Conservation (phyloP, 2,888 invertebrate species). For the Encarsia formosa region DNA sequence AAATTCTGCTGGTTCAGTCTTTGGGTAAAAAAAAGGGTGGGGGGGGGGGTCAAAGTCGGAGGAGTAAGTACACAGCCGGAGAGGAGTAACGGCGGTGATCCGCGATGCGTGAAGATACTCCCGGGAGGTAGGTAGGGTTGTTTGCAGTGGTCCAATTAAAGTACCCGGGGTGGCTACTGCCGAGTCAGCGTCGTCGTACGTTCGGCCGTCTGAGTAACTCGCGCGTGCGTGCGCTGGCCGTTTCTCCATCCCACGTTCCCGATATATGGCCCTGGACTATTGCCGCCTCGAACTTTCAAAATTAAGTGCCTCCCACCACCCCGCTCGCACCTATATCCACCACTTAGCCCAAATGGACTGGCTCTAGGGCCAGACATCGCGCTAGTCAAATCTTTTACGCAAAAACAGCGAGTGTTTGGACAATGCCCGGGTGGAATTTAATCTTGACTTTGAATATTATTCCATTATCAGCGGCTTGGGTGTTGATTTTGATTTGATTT, state of each 20-base stretch:
- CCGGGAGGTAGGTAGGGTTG: too few relatives aligned
- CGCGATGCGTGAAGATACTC: conserved; percentile 34
- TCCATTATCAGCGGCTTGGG: too few relatives aligned
- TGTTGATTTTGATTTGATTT: too few relatives aligned
- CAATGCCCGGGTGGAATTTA: too few relatives aligned
- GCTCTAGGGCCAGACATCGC: too few relatives aligned
- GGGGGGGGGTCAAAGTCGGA: background rate
- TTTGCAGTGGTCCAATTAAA: conserved; percentile 35
- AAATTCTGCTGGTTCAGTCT: too few relatives aligned
- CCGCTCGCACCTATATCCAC: background rate
- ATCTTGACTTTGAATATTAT: too few relatives aligned
- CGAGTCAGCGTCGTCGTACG: conserved; percentile 8
- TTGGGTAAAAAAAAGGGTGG: background rate
- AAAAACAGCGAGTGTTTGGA: too few relatives aligned
- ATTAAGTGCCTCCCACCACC: background rate
- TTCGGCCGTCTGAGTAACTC: too few relatives aligned
- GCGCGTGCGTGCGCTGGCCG: conserved; percentile 8
- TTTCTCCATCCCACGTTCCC: conserved; percentile 3
- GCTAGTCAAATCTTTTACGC: too few relatives aligned
- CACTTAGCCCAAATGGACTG: too few relatives aligned
- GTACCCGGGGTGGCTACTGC: conserved; percentile 21
- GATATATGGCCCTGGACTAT: background rate
- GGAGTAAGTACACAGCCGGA: background rate
- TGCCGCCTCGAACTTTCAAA: background rate
- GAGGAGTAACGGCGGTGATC: conserved; percentile 19